Base-by-base conservation (phyloP, 2,113 vertebrate genomes). In the Alectura lathami region DNA sequence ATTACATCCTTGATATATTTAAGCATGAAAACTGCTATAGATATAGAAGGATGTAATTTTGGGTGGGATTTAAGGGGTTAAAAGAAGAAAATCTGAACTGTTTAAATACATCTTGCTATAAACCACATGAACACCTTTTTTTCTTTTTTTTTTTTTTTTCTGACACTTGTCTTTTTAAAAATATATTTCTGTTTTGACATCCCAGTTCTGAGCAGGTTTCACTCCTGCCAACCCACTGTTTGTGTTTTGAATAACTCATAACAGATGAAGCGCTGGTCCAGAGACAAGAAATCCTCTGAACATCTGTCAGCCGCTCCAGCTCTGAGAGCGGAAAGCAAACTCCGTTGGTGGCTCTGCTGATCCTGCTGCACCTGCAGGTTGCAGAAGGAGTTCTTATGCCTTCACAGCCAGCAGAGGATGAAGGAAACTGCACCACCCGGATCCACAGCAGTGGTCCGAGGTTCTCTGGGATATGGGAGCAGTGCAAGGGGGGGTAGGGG, bases 161-260 rank as follows among this genome's bases (percentile, higher is more conserved):
- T 91, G 83, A 96, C 86, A 90, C 67, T 77, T 95, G 43, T 88
- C 79, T 95, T 94, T 76, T 96, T 48, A 94, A 84, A 91, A 96
- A 93, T 94, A 79, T 48, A 91, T 89, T 92, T 96, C 73, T 97
- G 66, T 94, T 97, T 96, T 94, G 88, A 95, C 32, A n/a, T 96
- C 87, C 91, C 8, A 2, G 60, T 88, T 93, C 83, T 80, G 91
- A 96, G 64, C 59, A 70, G 69, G 86, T 93, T 95, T 96, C 80
- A 88, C 18, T 96, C 48, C 93, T 94, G 84, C 91, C 95, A 96
- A 94, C 73, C 51, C 80, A 86, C 84, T 83, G 70, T 88, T 97
- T 93, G 68, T 78, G 76, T 92, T 97, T 92, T 72, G 88, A 95
- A 94, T 96, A 95, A 79, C 75, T 95, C 60, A 36, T 81, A 95